Evolutionary conservation across 2,113 vertebrate genomes (phyloP), one percentile per base, ranked within the genome.

Genomic region (Athene cunicularia): DNA sequence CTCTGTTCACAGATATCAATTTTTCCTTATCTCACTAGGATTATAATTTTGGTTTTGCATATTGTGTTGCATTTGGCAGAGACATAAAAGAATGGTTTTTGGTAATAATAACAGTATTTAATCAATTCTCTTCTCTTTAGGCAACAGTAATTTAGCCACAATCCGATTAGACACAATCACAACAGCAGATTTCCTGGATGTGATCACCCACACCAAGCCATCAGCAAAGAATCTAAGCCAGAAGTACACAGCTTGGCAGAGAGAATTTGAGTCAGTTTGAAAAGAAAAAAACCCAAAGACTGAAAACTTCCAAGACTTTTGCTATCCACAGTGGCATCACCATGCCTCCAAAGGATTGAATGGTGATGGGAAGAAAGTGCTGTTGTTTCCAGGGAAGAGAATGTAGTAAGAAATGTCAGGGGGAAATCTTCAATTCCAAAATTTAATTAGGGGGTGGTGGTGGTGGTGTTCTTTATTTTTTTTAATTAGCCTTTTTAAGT

Each of bases 211-310:
- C 96, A 99, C 99, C 85, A 99, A 99, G 95, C 99, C 98, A 3
- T 99, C 99, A 0, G 99, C 98, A 15, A 98, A 98, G 95, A 99
- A 98, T 60, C 95, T 99, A 45, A 98, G 97, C n/a, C 97, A 98
- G 76, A 99, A 97, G 97, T 99, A 99, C 88, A 86, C 90, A 1
- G 99, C 98, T 86, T 99, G 99, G 99, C 99, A 99, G 97, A 98
- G 66, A 70, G 99, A 99, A 67, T 99, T 99, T 10, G 98, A 99
- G 95, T 99, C 99, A 6, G 99, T 99, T 15, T 99, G 98, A 98
- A 64, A 47, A 68, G 32, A n/a, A 33, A 41, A 37, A 41, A 37
- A 5, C 2, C 11, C n/a, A 22, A 80, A 62, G 18, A 35, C 2
- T 33, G 21, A 55, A 71, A 92, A 58, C 12, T 8, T 89, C 8